These are phyloP conservation scores for Aphis gossypii DNA, from an alignment of 1,140 invertebrate genomes.

Conservation along the genomic window DNA sequence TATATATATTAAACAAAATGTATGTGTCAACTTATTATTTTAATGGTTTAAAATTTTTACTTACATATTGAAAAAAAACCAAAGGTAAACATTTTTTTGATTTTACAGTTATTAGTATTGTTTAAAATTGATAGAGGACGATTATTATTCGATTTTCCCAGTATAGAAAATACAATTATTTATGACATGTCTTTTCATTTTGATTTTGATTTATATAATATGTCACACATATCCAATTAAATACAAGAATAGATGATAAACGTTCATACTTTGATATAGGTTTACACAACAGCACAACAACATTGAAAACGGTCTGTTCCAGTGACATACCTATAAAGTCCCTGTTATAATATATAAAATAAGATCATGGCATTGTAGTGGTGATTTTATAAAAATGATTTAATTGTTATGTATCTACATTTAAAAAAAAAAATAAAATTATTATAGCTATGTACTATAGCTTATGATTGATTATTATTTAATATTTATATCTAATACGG, in stretches of 20 bases:
- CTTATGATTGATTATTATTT: no score
- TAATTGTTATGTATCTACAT: neutral
- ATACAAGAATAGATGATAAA: neutral
- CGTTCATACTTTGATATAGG: neutral
- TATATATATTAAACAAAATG: no score
- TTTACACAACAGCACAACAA: neutral
- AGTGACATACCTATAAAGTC: neutral
- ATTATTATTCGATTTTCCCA: neutral
- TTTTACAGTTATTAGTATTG: neutral
- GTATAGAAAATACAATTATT: neutral
- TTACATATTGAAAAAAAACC: neutral
- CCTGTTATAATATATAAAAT: neutral
- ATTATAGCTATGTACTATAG: no score
- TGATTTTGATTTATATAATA: neutral
- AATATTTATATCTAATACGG: no score
- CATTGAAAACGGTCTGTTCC: neutral
- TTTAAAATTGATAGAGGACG: neutral
- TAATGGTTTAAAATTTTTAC: neutral
- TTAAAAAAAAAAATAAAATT: neutral
- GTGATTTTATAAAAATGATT: neutral
- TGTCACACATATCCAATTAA: neutral
- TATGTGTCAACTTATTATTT: no score
- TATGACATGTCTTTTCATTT: neutral
- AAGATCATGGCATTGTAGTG: neutral
- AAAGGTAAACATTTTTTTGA: neutral